Percentiles rank a stretch among this genome's conserved stretches.
These are phyloP conservation scores for Belgica antarctica DNA, from an alignment of 2,888 invertebrate species.

Conservation along the genomic window DNA sequence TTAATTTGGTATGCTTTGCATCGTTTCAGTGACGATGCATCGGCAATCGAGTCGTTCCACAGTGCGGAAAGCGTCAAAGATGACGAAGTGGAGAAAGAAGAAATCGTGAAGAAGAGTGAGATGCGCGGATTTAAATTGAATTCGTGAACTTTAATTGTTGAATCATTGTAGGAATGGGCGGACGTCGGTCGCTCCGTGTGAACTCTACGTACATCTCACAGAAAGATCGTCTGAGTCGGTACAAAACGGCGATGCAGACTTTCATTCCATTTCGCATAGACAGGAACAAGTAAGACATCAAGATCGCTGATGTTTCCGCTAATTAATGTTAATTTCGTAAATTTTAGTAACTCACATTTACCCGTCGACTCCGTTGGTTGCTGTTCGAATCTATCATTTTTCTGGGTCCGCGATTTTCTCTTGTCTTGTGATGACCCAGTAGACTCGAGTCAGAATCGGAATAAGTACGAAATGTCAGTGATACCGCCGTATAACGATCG, in stretches of 20 bases:
- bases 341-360: conserved; percentile 31
- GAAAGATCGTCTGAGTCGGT: conserved; percentile 44
- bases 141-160: not conserved
- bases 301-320: not conserved
- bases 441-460: conserved; percentile 8
- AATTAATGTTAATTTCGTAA: conserved; percentile 19
- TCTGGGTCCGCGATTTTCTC: conserved; percentile 43
- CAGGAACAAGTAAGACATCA: not conserved
- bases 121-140: too few species aligned
- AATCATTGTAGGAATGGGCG: conserved; percentile 1
- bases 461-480: conserved; percentile 5
- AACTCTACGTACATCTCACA: conserved; percentile 45
- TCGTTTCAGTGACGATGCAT: conserved; percentile 35
- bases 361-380: conserved; percentile 45
- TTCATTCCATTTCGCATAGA: conserved; percentile 37
- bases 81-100: conserved; percentile 2
- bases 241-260: conserved; percentile 44
- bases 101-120: conserved; percentile 28
- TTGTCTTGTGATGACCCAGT: conserved; percentile 14
- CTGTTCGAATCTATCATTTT: conserved; percentile 44
- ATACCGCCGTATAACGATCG: conserved; percentile 42
- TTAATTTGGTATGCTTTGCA: conserved; percentile 24
- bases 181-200: conserved; percentile 40
- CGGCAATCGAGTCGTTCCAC: conserved; percentile 34
- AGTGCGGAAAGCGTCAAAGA: not conserved